phyloP scores from a whole-genome alignment of 2,113 vertebrate genomes.

The Oreochromis aureus region DNA sequence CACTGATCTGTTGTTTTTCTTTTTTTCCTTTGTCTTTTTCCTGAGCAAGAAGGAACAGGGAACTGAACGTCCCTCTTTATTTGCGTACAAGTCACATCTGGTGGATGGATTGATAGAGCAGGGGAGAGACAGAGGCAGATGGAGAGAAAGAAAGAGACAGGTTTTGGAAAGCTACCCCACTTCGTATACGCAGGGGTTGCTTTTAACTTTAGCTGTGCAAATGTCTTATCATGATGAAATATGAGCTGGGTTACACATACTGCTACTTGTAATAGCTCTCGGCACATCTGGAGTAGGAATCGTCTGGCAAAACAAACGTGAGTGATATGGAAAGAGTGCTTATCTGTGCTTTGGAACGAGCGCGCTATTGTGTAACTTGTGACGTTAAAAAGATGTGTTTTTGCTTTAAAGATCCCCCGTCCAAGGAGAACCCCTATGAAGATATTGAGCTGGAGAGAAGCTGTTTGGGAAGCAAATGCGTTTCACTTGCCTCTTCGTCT shows the following conservation, averaged over 20 bases:
- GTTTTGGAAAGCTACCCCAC: constrained; percentile 3
- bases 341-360: not conserved
- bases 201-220: constrained; percentile 8
- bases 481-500: constrained; percentile 77
- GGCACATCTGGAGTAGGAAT: constrained; percentile 50
- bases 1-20: not conserved
- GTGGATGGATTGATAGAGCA: constrained; percentile 52
- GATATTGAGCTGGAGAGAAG: constrained; percentile 90
- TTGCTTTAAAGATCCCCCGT: constrained; percentile 80
- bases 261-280: constrained; percentile 16
- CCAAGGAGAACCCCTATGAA: constrained; percentile 96
- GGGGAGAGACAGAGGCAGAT: not conserved
- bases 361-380: not conserved
- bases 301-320: constrained; percentile 31
- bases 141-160: not conserved
- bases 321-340: constrained; percentile 31
- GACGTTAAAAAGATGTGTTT: not conserved
- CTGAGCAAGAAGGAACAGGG: constrained; percentile 15
- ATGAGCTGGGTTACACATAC: not conserved
- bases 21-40: constrained; percentile 3
- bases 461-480: constrained; percentile 84
- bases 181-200: constrained; percentile 20
- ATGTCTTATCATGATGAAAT: constrained; percentile 34
- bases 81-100: constrained; percentile 61
- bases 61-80: constrained; percentile 53